Base-by-base conservation (phyloP, 2,888 invertebrate species). In the Odontocolon sp. region DNA sequence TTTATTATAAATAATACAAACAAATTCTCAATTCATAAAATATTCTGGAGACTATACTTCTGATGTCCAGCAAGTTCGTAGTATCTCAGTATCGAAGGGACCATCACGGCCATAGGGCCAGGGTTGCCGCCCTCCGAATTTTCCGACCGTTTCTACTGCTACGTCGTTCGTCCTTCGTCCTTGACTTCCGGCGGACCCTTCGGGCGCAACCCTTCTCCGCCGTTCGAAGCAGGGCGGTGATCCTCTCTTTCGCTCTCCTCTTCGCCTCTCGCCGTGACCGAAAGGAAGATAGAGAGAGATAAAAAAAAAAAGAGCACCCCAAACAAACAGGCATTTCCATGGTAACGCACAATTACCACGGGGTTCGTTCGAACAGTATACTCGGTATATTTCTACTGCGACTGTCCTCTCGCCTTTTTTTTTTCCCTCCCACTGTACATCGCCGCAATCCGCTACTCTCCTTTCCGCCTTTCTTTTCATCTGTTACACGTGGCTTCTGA, bases 321-420 rank as follows among this genome's bases (percentile, higher is more conserved):
- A 86, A 87, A 86, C 85, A 86, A 87, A 87, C 87, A 86, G 82
- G 84, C 84, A 87, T 87, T 87, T 86, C 86, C 87, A 87, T 87
- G 87, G 86, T 84, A 86, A 86, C 85, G 87, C 86, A 85, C 87
- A 87, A 87, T 87, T 86, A 87, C 85, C 80, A 79, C 82, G 82
- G 83, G 81, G 28, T 68, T 75, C 67, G 63, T 52, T 47, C 54
- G 36, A 56, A 68, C 42, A 42, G 59, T 33, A 52, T 26, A 8
- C 47, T 42, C 21, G 47, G 40, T 64, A 36, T 33, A 14, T 16
- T 50, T 57, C 23, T 40, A 40, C 57, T 26, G 23, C 59, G 47
- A 64, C 52, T 56, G 54, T 73, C 73, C 69, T 73, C 73, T 73
- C 59, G 52, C 64, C 26, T 57, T 72, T 68, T 68, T 63, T 61